Percentiles rank a stretch among this genome's conserved stretches.
phyloP scores from a whole-genome alignment of 2,113 vertebrate genomes.

The Xiphophorus hellerii region DNA sequence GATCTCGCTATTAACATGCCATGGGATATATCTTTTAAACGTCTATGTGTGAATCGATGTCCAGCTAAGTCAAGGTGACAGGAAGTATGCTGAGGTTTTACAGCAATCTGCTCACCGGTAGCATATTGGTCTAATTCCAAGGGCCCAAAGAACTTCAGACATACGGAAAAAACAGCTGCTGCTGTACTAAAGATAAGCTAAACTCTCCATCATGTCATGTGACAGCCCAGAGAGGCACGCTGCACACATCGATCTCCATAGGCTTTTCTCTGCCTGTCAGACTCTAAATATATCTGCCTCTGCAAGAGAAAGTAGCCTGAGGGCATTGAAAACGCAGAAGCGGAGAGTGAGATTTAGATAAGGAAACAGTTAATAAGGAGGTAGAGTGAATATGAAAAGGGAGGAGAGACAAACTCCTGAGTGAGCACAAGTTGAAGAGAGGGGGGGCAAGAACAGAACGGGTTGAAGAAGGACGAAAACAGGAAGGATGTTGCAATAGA shows the following conservation, averaged over 20 bases:
- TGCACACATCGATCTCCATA: conserved; percentile 66
- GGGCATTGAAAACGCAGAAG: conserved; percentile 20
- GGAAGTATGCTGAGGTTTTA: conserved; percentile 55
- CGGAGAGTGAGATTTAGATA: conserved; percentile 14
- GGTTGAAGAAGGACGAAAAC: conserved; percentile 21
- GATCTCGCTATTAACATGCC: neutral
- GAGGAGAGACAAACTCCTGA: conserved; percentile 51
- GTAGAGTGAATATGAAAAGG: conserved; percentile 33
- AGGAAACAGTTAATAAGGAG: conserved; percentile 54
- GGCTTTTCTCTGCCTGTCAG: conserved; percentile 60
- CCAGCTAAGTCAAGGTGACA: conserved; percentile 49
- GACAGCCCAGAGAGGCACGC: conserved; percentile 59
- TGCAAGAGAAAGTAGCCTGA: conserved; percentile 48
- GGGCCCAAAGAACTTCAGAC: conserved; percentile 60
- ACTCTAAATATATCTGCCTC: conserved; percentile 67
- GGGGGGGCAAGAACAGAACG: neutral
- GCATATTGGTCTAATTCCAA: conserved; percentile 60
- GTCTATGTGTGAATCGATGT: conserved; percentile 22
- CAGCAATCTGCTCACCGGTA: conserved; percentile 51
- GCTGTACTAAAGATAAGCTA: conserved; percentile 59
- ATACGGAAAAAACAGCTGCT: conserved; percentile 66
- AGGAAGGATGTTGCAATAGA: conserved; percentile 52
- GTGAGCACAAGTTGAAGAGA: conserved; percentile 28
- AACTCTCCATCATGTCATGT: conserved; percentile 66
- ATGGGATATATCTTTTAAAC: conserved; percentile 17